Evolutionary conservation across 2,797 vertebrate genomes (phyloP).

Genomic region (Pseudochirops cupreus): DNA sequence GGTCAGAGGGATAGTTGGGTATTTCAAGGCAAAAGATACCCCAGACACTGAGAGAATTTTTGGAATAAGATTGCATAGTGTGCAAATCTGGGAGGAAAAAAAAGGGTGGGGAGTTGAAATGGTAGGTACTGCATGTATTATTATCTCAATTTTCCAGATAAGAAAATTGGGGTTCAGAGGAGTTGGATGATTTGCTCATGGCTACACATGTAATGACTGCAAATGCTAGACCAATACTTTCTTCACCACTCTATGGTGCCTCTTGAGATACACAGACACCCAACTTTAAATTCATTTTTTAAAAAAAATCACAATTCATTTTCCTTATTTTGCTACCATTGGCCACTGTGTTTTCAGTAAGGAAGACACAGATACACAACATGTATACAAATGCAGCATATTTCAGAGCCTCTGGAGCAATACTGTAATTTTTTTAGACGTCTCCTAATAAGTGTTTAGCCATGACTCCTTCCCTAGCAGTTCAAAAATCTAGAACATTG

Average conservation of each 20-base stretch:
- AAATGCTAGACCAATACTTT: neutral
- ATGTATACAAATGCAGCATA: neutral
- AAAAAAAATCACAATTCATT: neutral
- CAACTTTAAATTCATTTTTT: neutral
- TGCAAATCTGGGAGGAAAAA: neutral
- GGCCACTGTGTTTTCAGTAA: neutral
- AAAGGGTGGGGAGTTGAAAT: neutral
- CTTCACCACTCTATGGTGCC: neutral
- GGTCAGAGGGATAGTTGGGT: neutral
- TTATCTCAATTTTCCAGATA: neutral
- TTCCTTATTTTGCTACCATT: neutral
- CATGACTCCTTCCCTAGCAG: neutral
- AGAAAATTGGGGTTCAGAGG: neutral
- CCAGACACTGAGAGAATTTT: neutral
- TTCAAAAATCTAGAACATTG: constrained; percentile 20
- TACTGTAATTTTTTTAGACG: neutral
- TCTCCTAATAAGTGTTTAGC: neutral
- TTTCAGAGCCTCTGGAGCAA: neutral
- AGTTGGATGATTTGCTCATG: neutral
- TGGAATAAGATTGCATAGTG: neutral
- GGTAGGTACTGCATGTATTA: neutral
- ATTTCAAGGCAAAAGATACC: neutral
- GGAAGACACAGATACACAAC: neutral
- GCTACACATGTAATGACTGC: neutral
- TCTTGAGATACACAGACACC: neutral